These are phyloP conservation scores for Cossypha heuglini DNA, from an alignment of 2,797 vertebrate genomes.

Conservation along the genomic window DNA sequence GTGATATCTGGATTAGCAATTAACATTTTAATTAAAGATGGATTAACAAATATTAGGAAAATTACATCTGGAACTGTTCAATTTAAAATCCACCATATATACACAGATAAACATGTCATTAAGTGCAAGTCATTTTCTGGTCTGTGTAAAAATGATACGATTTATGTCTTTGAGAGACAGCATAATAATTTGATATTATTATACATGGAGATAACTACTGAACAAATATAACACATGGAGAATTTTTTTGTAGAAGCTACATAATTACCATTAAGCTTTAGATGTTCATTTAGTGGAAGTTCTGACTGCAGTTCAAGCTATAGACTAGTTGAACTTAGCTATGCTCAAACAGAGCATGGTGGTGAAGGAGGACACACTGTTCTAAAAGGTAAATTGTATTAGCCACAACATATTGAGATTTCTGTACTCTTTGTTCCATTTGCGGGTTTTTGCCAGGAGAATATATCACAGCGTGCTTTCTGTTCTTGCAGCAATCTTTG, in stretches of 20 bases:
- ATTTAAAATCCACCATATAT: conserved; percentile 44
- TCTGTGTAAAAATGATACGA: conserved; percentile 6
- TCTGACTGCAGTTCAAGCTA: conserved; percentile 24
- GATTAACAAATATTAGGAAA: conserved; percentile 60
- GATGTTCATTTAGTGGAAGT: conserved; percentile 32
- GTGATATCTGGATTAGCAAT: conserved; percentile 43
- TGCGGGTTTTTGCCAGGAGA: conserved; percentile 25
- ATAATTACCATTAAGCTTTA: conserved; percentile 51
- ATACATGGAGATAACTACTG: conserved; percentile 7
- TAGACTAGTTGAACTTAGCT: conserved; percentile 1
- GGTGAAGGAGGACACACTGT: conserved; percentile 31
- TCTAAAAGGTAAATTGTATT: conserved; percentile 63
- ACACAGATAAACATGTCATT: conserved; percentile 18
- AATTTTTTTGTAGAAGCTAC: conserved; percentile 10
- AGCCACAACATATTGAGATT: conserved; percentile 60
- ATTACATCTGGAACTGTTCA: conserved; percentile 23
- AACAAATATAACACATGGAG: conserved; percentile 24
- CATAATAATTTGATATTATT: conserved; percentile 54
- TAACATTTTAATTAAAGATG: conserved; percentile 68
- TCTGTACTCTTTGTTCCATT: conserved; percentile 63
- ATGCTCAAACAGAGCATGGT: neutral
- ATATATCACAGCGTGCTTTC: conserved; percentile 59
- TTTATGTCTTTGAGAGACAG: conserved; percentile 28
- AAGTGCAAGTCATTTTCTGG: conserved; percentile 35
- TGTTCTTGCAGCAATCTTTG: conserved; percentile 28